Evolutionary conservation across 1,140 invertebrate genomes (phyloP).

Genomic region (Thereuonema tuberculata): DNA sequence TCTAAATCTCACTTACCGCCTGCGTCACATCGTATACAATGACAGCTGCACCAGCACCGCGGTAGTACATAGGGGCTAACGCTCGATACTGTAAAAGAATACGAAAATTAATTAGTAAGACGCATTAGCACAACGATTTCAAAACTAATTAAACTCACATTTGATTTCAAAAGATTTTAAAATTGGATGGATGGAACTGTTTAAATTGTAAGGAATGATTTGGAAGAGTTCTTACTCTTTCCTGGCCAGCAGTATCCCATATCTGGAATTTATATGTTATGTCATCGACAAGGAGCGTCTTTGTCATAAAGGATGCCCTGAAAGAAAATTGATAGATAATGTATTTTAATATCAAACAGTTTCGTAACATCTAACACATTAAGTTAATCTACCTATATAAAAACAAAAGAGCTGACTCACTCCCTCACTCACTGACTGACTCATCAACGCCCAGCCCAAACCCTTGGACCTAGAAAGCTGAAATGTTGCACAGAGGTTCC

Average conservation of each 20-base stretch:
- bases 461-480: too few relatives aligned
- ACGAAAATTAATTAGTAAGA: too few relatives aligned
- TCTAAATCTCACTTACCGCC: constrained; percentile 15
- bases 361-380: too few relatives aligned
- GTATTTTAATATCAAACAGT: too few relatives aligned
- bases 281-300: constrained; percentile 30
- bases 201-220: too few relatives aligned
- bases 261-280: constrained; percentile 34
- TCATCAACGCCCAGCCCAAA: too few relatives aligned
- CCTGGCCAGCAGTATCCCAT: constrained; percentile 88
- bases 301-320: constrained; percentile 37
- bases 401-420: too few relatives aligned
- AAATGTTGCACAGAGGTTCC: too few relatives aligned
- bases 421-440: too few relatives aligned
- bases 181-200: too few relatives aligned
- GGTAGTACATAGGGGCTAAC: constrained; percentile 85
- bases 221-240: constrained; percentile 39
- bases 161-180: background rate
- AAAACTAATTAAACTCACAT: background rate
- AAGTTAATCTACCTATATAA: background rate
- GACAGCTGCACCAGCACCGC: constrained; percentile 83
- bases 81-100: constrained; percentile 56
- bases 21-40: constrained; percentile 86
- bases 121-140: too few relatives aligned
- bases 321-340: too few relatives aligned